Base-by-base conservation (phyloP, 2,113 vertebrate genomes). In the Rhegmatorhina hoffmannsi region DNA sequence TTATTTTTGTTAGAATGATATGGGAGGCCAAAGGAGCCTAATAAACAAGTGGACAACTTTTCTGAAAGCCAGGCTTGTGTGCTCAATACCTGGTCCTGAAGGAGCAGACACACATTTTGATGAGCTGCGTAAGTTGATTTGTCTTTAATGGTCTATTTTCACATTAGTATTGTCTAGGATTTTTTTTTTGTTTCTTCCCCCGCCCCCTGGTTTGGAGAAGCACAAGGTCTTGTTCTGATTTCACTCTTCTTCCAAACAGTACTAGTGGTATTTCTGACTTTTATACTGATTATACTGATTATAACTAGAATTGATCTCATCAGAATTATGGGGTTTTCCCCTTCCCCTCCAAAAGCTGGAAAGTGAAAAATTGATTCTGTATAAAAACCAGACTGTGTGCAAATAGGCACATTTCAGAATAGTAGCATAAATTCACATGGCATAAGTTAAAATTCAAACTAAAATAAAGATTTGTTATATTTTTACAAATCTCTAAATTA, bases 1-100 rank as follows among this genome's bases (percentile, higher is more conserved):
- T 87, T 53, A 29, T 83, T 76, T 92, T 87, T 52, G n/a, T 94
- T 98, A 99, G 99, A 99, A 99, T 98, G 99, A 99, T 83, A 98
- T 99, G 86, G 99, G 99, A 70, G 99, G 99, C 46, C 98, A 99
- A 67, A 98, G 99, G 76, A 99, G 99, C 96, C 97, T 99, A 66
- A 99, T 99, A 97, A 99, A 99, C 97, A 99, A 99, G 84, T 99
- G 99, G 99, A 99, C 99, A 12, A 99, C 99, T 43, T 99, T 99
- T 95, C 98, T 99, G 74, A 99, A 99, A 97, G 98, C 99, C 81
- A 98, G 99, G 63, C 97, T 99, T 53, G 98, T 99, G 94, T 99
- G 99, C 68, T 99, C 99, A 0, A 99, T 99, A 92, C 99, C 99
- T 15, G 99, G 99, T 82, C 98, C 98, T 31, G 99, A 99, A 43